These are phyloP conservation scores for Merodon equestris DNA, from an alignment of 2,888 invertebrate genomes.

Conservation along the genomic window DNA sequence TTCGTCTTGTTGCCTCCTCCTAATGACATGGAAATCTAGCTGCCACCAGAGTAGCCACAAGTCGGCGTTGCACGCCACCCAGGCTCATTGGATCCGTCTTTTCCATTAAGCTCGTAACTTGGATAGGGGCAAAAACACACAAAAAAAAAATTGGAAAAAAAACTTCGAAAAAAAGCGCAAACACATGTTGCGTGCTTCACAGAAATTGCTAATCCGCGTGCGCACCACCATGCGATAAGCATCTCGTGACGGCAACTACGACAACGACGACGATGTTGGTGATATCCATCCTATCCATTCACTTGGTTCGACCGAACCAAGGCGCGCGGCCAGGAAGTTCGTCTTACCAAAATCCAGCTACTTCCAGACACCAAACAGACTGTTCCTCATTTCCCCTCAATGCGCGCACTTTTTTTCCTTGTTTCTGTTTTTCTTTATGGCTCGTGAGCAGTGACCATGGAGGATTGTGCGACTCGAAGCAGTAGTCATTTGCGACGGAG, in stretches of 20 bases:
- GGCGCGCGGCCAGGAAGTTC: constrained; percentile 45
- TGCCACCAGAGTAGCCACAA: constrained; percentile 63
- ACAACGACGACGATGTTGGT: constrained; percentile 61
- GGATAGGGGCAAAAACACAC: too few relatives aligned
- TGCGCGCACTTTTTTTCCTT: neutral
- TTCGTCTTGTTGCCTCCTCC: neutral
- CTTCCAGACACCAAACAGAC: constrained; percentile 65
- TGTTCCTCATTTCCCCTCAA: constrained; percentile 51
- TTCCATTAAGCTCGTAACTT: constrained; percentile 17
- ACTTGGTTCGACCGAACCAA: constrained; percentile 15
- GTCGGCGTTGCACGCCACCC: constrained; percentile 60
- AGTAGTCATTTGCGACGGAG: constrained; percentile 57
- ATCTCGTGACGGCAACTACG: constrained; percentile 65
- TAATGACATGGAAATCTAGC: constrained; percentile 52
- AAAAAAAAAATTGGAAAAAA: neutral
- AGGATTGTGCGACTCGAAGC: constrained; percentile 50
- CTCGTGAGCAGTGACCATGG: constrained; percentile 63
- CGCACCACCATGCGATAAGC: constrained; percentile 63
- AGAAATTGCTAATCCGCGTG: constrained; percentile 66
- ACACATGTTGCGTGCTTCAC: constrained; percentile 65
- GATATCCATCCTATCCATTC: constrained; percentile 53
- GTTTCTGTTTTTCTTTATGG: constrained; percentile 37
- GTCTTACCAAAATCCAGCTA: constrained; percentile 61
- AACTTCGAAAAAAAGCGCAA: constrained; percentile 52
- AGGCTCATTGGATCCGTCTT: constrained; percentile 51